Evolutionary conservation across 1,140 invertebrate species (phyloP), one percentile per base, ranked within the genome.

Genomic region (Drosophila subobscura): DNA sequence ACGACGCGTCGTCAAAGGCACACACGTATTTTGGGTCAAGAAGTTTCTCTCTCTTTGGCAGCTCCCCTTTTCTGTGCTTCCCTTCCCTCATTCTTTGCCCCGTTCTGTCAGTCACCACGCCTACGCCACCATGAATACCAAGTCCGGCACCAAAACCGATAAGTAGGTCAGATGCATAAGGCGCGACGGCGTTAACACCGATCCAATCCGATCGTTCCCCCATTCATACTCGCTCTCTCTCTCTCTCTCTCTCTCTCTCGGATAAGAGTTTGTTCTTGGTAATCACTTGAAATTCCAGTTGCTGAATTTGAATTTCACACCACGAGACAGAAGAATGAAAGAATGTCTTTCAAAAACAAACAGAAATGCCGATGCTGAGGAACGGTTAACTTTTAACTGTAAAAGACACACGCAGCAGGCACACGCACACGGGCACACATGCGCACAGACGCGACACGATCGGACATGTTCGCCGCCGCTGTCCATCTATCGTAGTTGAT

Each of bases 151-250:
- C 77, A 80, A 85, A 85, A 72, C 61, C 52, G 16, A 79, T 64
- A 86, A 81, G 71, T 86, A 46, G 81, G 81, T 86, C 81, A 86
- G 78, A 77, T 86, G 83, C 81, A 86, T 86, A 88, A 88, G 83
- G 83, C 63, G 81, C 83, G 81, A 88, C 81, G 74, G 55, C 56
- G 45, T 68, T 54, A 71, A 61, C 64, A 64, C 46, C 64, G 60
- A 29, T 66, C 33, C 59, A 74, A 44, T 74, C 59, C 71, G 50
- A 55, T 79, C 23, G 14, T 50, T 49, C 37, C 10, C 49, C 6
- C 41, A n/a, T 16, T 42, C 56, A 33, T 1, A 2, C 23, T 12
- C 3, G 5, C 33, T 29, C 58, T 42, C 41, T 37, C 27, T 22
- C 25, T 1, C 29, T 33, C 29, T 37, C 10, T 37, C 33, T 12